Conservation (phyloP, 2,113 vertebrate species). For the Calyptomena viridis region DNA sequence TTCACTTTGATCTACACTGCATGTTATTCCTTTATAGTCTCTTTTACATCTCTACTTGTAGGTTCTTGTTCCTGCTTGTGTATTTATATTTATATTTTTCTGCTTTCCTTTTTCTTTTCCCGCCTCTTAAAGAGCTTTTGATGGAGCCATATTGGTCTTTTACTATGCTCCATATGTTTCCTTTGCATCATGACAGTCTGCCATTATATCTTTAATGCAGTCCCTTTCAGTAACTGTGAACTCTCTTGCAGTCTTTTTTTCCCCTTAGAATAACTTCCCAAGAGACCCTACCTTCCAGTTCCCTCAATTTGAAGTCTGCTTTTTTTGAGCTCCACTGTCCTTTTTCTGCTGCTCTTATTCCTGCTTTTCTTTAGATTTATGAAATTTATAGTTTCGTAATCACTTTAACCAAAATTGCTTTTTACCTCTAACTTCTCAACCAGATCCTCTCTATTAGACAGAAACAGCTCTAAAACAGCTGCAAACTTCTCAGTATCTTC, state of each 20-base stretch:
- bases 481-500: not conserved
- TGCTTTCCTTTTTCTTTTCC: not conserved
- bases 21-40: not conserved
- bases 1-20: not conserved
- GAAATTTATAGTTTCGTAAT: conserved; percentile 26
- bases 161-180: not conserved
- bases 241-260: not conserved
- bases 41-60: not conserved
- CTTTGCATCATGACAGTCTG: not conserved
- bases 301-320: conserved; percentile 7
- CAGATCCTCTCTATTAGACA: conserved; percentile 2
- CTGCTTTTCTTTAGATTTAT: conserved; percentile 15
- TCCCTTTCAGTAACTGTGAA: not conserved
- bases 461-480: not conserved
- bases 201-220: conserved; percentile 2
- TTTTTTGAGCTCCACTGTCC: conserved; percentile 9
- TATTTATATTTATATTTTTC: not conserved
- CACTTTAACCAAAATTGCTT: conserved; percentile 5
- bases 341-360: conserved; percentile 8
- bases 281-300: conserved; percentile 28
- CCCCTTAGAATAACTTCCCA: conserved; percentile 22
- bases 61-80: not conserved
- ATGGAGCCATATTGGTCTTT: not conserved
- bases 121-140: not conserved
- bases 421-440: conserved; percentile 1